Evolutionary conservation across 35 echinoderm and acorn worm genomes (phyloP), one percentile per base, ranked within the genome.

Genomic region (Ophiothrix spiculata): DNA sequence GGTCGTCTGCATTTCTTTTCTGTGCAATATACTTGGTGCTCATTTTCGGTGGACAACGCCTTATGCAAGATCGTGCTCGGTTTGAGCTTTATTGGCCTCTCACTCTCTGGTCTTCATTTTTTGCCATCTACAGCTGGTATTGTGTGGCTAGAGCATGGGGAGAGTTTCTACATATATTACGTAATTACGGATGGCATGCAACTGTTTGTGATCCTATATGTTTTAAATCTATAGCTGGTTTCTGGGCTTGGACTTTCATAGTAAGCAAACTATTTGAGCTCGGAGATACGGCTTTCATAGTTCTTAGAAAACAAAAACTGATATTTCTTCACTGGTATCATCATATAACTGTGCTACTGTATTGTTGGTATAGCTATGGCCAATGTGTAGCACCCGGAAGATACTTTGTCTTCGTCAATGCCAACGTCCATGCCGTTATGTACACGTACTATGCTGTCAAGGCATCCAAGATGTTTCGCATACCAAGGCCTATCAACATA

Each of bases 311-410:
- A 73, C 93, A 95, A 77, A 82, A 45, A 28, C 76, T 95, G 45
- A 95, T 95, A 39, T 95, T 95, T 60, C 81, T 95, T 8, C 93
- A 95, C 76, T 95, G 93, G 93, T 95, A 95, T 46, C 93, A 95
- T 31, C 93, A 95, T 77, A 90, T 95, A 73, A 95, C 93, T 0
- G 93, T 95, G 19, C 81, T 95, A 0, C 78, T 95, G 25, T 95
- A 95, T 78, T 64, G 88, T 12, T 95, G 93, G 93, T 95, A 95
- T 80, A 95, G 93, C 39, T 97, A 91, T 38, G 90, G 85, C 36
- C 85, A 87, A 64, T 85, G 87, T 33, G 86, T 86, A 16, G 85
- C 94, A 36, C 85, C 80, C 2, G 93, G 88, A 33, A 79, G 93
- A 11, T 95, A 95, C 35, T 95, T 95, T 33, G 82, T 95, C 21